Conservation (phyloP, 1,140 invertebrate species). For the Megalopta genalis region DNA sequence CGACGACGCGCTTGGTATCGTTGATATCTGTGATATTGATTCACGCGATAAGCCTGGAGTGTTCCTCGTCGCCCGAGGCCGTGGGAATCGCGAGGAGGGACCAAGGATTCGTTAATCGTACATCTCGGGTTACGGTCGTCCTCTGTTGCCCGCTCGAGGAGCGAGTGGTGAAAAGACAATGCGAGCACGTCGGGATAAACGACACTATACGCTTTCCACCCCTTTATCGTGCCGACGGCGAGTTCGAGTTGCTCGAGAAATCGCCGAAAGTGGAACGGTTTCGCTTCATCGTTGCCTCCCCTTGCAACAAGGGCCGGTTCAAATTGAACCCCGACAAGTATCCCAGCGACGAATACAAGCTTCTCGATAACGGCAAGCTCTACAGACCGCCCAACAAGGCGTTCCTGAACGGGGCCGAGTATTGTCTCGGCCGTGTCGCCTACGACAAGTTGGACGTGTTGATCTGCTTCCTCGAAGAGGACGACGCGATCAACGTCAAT, state of each 20-base stretch:
- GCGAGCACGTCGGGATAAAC: background rate
- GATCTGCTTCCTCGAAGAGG: slow-evolving; percentile 44
- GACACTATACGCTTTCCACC: slow-evolving; percentile 23
- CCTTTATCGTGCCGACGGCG: slow-evolving; percentile 5
- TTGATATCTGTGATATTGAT: background rate
- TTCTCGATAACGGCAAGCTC: slow-evolving; percentile 80
- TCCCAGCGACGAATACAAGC: slow-evolving; percentile 77
- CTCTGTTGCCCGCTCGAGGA: slow-evolving; percentile 40
- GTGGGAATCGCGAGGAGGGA: background rate
- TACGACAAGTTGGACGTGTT: slow-evolving; percentile 36
- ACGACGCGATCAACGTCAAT: background rate
- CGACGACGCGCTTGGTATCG: background rate
- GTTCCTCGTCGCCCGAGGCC: background rate
- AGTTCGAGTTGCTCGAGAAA: background rate
- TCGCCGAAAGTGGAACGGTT: slow-evolving; percentile 6
- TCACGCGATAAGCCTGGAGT: background rate
- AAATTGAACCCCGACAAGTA: slow-evolving; percentile 75
- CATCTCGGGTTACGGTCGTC: background rate
- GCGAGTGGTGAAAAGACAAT: background rate
- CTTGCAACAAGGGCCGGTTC: slow-evolving; percentile 66
- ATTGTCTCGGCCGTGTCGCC: slow-evolving; percentile 54
- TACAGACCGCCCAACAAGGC: slow-evolving; percentile 68
- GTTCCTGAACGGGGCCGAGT: slow-evolving; percentile 25
- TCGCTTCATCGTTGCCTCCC: slow-evolving; percentile 29
- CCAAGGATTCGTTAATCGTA: too few species aligned